Percentiles rank a stretch among this genome's conserved stretches.
Conservation (phyloP, 2,113 vertebrate species). For the Dromiciops gliroides region DNA sequence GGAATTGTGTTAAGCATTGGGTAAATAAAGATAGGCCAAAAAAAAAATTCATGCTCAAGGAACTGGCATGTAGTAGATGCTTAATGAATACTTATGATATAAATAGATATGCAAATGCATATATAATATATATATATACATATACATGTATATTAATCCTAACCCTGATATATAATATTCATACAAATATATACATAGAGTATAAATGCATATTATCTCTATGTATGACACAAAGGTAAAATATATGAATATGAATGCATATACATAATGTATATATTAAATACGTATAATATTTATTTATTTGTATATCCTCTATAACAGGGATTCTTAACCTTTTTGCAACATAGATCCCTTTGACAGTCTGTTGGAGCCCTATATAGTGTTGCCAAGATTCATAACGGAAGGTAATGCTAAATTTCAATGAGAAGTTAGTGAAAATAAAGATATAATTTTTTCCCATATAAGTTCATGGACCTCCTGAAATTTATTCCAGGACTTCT, state of each 20-base stretch:
- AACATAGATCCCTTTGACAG: not conserved
- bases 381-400: not conserved
- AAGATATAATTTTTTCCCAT: not conserved
- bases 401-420: not conserved
- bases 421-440: not conserved
- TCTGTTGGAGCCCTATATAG: not conserved
- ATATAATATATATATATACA: not conserved
- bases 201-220: not conserved
- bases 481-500: not conserved
- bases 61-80: not conserved
- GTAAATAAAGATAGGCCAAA: not conserved
- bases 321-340: not conserved
- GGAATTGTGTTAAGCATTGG: not conserved
- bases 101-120: not conserved
- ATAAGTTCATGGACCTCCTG: not conserved
- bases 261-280: not conserved
- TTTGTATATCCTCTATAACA: not conserved
- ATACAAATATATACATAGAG: not conserved
- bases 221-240: not conserved
- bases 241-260: not conserved
- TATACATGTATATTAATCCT: not conserved
- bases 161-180: not conserved
- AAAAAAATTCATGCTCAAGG: not conserved
- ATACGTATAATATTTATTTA: not conserved
- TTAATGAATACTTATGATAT: not conserved